These are phyloP conservation scores for Ditylenchus dipsaci DNA, from an alignment of 1,140 invertebrate species.

Conservation along the genomic window DNA sequence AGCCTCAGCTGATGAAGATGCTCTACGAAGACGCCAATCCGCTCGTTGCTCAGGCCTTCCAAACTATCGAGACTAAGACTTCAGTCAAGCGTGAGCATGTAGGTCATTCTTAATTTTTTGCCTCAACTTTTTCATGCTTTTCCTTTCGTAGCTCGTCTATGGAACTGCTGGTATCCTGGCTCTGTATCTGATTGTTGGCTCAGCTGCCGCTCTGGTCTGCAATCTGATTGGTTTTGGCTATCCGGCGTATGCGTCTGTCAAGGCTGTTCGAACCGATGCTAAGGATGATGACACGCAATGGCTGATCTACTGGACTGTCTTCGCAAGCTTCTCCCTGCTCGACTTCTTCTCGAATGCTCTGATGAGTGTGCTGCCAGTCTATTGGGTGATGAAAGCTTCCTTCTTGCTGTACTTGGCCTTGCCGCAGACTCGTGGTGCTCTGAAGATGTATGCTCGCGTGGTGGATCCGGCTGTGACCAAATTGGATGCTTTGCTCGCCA, in stretches of 20 bases:
- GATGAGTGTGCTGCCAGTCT: constrained; percentile 30
- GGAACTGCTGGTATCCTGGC: constrained; percentile 14
- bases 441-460: constrained; percentile 26
- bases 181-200: constrained; percentile 31
- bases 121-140: neutral
- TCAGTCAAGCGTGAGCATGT: constrained; percentile 31
- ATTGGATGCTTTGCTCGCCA: no score
- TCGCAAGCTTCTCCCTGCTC: constrained; percentile 29
- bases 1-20: constrained; percentile 3
- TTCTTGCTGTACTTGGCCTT: constrained; percentile 51
- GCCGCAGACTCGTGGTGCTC: constrained; percentile 46
- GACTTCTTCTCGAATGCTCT: constrained; percentile 56
- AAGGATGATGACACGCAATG: constrained; percentile 49
- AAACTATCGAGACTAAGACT: constrained; percentile 18
- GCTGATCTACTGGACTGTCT: constrained; percentile 48
- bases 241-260: constrained; percentile 29
- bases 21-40: constrained; percentile 6
- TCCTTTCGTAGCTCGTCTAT: constrained; percentile 29
- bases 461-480: constrained; percentile 41
- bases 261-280: constrained; percentile 30
- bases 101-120: constrained; percentile 10
- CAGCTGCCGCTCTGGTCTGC: constrained; percentile 29
- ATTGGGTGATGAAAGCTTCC: constrained; percentile 35
- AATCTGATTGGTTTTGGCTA: constrained; percentile 34
- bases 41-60: neutral